Conservation (phyloP, 2,888 invertebrate genomes). For the Cephus sareptanus region DNA sequence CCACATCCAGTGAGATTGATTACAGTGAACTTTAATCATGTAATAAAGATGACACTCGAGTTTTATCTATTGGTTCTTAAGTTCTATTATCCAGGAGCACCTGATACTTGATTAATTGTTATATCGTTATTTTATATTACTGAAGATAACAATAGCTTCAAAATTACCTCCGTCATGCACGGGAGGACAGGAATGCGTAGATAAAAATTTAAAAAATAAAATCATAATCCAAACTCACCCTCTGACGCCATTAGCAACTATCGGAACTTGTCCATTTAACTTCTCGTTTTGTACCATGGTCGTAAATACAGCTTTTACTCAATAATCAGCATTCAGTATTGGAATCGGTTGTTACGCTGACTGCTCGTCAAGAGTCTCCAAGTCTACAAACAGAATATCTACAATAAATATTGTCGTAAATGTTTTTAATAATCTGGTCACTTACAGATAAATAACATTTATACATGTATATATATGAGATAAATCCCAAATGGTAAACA, state of each 20-base stretch:
- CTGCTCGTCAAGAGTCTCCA: slow-evolving; percentile 9
- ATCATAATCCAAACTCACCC: slow-evolving; percentile 30
- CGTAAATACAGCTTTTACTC: slow-evolving; percentile 7
- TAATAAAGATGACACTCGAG: background rate
- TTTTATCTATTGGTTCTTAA: background rate
- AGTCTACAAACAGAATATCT: slow-evolving; percentile 13
- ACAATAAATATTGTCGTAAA: background rate
- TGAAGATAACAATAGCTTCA: background rate
- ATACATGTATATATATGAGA: background rate
- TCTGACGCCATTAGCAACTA: slow-evolving; percentile 36
- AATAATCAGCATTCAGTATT: slow-evolving; percentile 26
- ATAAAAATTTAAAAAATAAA: background rate
- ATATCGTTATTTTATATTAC: background rate
- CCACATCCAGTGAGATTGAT: background rate
- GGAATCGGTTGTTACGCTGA: background rate
- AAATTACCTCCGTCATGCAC: background rate
- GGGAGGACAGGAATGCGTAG: background rate
- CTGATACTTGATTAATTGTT: background rate
- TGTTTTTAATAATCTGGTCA: background rate
- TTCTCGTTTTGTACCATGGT: slow-evolving; percentile 43
- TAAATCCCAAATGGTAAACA: background rate
- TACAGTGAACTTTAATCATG: background rate
- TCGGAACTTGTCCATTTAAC: slow-evolving; percentile 36
- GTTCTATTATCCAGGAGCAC: background rate
- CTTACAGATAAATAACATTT: no score